Evolutionary conservation across 1,140 invertebrate genomes (phyloP).

Genomic region (Papilio dardanus): DNA sequence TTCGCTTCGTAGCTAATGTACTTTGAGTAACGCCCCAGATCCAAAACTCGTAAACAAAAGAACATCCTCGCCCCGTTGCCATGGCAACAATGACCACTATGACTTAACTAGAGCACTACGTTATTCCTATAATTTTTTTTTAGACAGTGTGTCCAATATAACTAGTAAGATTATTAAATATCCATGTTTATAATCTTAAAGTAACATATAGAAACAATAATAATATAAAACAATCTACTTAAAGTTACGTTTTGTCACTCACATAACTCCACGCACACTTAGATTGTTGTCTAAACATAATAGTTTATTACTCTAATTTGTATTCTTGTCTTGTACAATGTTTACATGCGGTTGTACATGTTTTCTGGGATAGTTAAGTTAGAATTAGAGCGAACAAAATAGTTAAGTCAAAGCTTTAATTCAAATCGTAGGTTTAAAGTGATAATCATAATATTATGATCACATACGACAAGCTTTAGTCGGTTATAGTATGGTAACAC

Average conservation of each 20-base stretch:
- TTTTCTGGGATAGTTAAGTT: neutral
- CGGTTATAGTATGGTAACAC: no score
- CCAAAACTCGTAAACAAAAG: neutral
- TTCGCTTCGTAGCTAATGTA: no score
- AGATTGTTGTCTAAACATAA: neutral
- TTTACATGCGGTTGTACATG: constrained; percentile 12
- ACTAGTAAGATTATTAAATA: neutral
- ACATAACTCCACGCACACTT: neutral
- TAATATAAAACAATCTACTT: neutral
- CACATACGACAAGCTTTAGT: no score
- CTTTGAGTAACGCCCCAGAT: no score
- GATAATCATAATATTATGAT: no score
- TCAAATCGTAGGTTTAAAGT: no score
- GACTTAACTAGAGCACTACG: no score
- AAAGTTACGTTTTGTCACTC: neutral
- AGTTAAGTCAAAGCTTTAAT: neutral
- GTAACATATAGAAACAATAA: neutral
- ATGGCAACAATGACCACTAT: no score
- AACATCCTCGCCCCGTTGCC: neutral
- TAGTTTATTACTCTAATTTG: constrained; percentile 1
- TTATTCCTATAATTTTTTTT: no score
- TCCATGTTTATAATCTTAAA: no score
- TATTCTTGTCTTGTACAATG: neutral
- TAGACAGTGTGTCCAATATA: neutral
- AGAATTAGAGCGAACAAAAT: neutral